Percentiles rank a stretch among this genome's conserved stretches.
Conservation (phyloP, 2,888 invertebrate genomes). For the Apoda limacodes region DNA sequence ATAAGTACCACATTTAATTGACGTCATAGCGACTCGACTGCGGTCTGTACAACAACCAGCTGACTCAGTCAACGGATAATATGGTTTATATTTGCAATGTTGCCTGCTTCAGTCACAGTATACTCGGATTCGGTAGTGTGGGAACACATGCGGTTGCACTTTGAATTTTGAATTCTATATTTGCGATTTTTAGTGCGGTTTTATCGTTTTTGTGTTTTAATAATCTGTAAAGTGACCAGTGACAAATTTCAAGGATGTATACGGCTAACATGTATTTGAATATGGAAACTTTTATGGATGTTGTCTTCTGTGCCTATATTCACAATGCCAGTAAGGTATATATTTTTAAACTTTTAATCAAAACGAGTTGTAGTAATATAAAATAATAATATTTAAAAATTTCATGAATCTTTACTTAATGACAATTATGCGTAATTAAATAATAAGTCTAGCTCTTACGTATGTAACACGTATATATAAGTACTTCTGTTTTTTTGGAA, state of each 20-base stretch:
- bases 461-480: too few relatives aligned
- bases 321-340: slow-evolving; percentile 40
- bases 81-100: slow-evolving; percentile 39
- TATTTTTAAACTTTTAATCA: too few relatives aligned
- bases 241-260: slow-evolving; percentile 34
- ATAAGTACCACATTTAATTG: slow-evolving; percentile 30
- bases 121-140: slow-evolving; percentile 13
- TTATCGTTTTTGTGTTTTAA: too few relatives aligned
- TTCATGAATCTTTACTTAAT: too few relatives aligned
- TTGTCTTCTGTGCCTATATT: slow-evolving; percentile 51
- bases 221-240: too few relatives aligned
- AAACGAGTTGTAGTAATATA: too few relatives aligned
- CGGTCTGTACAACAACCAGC: slow-evolving; percentile 25
- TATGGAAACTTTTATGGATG: slow-evolving; percentile 56
- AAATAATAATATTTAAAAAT: too few relatives aligned
- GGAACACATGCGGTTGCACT: slow-evolving; percentile 12
- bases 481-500: too few relatives aligned
- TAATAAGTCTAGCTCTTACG: too few relatives aligned
- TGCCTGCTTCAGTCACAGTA: neutral
- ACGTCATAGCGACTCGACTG: slow-evolving; percentile 35
- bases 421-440: too few relatives aligned
- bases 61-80: slow-evolving; percentile 37
- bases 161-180: slow-evolving; percentile 15
- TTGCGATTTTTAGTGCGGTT: slow-evolving; percentile 6
- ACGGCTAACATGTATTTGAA: slow-evolving; percentile 43